phyloP scores from a whole-genome alignment of 2,888 invertebrate genomes.

The Polietes domitor region DNA sequence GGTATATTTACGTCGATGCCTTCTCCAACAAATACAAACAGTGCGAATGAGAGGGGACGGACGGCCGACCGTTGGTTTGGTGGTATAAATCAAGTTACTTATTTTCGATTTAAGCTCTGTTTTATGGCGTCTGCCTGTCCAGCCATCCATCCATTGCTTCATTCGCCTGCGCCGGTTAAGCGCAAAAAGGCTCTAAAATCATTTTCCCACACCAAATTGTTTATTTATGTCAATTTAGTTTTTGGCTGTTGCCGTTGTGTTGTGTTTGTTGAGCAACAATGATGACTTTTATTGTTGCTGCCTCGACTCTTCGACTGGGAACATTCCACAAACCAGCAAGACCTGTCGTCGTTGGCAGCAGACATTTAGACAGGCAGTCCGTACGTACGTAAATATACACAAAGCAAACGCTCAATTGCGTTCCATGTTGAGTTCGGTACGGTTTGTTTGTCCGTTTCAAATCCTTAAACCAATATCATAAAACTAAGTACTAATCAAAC shows the following conservation, averaged over 20 bases:
- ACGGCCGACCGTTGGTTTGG: background rate
- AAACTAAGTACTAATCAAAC: slow-evolving; percentile 65
- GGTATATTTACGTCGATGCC: slow-evolving; percentile 4
- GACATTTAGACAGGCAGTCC: background rate
- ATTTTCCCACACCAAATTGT: slow-evolving; percentile 69
- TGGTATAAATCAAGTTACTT: slow-evolving; percentile 4
- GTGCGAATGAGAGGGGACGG: background rate
- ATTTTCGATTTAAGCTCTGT: slow-evolving; percentile 14
- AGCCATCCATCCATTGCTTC: background rate
- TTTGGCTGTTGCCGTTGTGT: slow-evolving; percentile 35
- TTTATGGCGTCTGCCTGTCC: background rate
- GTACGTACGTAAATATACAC: slow-evolving; percentile 26
- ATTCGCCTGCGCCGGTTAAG: background rate
- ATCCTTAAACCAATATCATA: slow-evolving; percentile 66
- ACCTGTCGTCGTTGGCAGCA: slow-evolving; percentile 51
- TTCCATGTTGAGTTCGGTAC: slow-evolving; percentile 28
- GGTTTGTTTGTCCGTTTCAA: slow-evolving; percentile 56
- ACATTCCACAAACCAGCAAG: slow-evolving; percentile 30
- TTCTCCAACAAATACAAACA: background rate
- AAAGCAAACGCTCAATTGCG: slow-evolving; percentile 25
- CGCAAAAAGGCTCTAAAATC: slow-evolving; percentile 12
- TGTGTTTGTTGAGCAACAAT: slow-evolving; percentile 63
- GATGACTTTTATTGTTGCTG: slow-evolving; percentile 47
- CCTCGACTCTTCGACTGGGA: background rate
- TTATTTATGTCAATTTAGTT: slow-evolving; percentile 67